A percentile compares a stretch with the other conserved stretches of the same genome.
These are phyloP conservation scores for Cheirogaleus medius DNA, from an alignment of 2,113 vertebrate species.

Conservation along the genomic window DNA sequence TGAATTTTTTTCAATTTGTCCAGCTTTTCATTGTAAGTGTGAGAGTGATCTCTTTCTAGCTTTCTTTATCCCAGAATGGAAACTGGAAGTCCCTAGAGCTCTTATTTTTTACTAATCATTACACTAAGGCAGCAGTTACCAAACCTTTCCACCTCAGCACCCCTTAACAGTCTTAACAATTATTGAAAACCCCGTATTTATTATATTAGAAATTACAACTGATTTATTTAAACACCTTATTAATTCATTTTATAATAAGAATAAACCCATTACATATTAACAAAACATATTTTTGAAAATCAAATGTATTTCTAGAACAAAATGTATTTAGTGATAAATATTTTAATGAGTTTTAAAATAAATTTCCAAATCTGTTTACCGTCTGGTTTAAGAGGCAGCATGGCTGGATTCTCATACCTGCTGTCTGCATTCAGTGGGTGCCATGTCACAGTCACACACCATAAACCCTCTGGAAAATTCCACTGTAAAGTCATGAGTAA, in stretches of 20 bases:
- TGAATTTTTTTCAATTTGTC: neutral
- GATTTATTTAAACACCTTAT: neutral
- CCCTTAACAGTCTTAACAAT: neutral
- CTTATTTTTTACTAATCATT: neutral
- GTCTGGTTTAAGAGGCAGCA: neutral
- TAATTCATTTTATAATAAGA: constrained; percentile 2
- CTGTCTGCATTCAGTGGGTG: neutral
- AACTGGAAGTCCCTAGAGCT: neutral
- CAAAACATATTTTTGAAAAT: neutral
- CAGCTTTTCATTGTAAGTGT: neutral
- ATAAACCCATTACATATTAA: neutral
- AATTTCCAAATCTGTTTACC: neutral
- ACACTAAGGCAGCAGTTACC: neutral
- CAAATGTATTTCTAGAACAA: neutral
- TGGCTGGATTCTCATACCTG: neutral
- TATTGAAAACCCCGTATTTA: neutral
- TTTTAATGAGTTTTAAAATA: neutral
- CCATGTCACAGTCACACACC: neutral
- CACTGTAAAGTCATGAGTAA: neutral
- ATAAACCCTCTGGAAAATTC: neutral
- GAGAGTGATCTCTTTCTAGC: neutral
- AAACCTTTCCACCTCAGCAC: neutral
- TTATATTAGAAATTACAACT: neutral
- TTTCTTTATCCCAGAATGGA: neutral
- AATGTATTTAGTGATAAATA: neutral